Base-by-base conservation (phyloP, 2,113 vertebrate genomes). In the Tragulus kanchil region DNA sequence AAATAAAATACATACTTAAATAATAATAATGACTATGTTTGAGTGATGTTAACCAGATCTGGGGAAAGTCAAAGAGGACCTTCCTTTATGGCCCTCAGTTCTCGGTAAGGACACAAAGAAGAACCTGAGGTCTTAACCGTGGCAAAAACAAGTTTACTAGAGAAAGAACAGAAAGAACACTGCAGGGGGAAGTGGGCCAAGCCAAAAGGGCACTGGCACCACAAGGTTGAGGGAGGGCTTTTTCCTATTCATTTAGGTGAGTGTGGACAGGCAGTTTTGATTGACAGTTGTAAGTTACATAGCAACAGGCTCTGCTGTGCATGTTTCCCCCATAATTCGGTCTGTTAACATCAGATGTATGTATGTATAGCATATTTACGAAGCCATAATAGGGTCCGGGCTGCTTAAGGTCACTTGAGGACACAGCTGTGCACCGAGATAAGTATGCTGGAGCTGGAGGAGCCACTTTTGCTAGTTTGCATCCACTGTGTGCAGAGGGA, bases 401-500 rank as follows among this genome's bases (percentile, higher is more conserved):
- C 36, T 71, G 36, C 69, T 36, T 71, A 23, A 71, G 36, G 69
- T 45, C 36, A 23, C 36, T 45, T 23, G 69, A 71, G 36, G 36
- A 36, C 36, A 36, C 36, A 36, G 69, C 69, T 71, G 19, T 71
- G 36, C 17, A 23, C 7, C n/a, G 3, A 71, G 36, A 36, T 36
- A 36, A 36, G 36, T 36, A 36, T 23, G 36, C 10, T 8, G 45
- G 69, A 25, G 69, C 6, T 73, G 69, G 36, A 13, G 36, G 31
- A n/a, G 23, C 3, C 5, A 4, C 69, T 13, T 19, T 13, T 11
- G 21, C 5, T 5, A 69, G 17, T 42, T 11, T 69, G 67, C 11
- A 42, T 42, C 67, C 4, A 42, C 67, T 42, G 67, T 23, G 36
- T 0, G 0, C 2, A 17, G 8, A 59, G 58, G 58, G 19, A 3